A percentile compares a stretch with the other conserved stretches of the same genome.
phyloP scores from a whole-genome alignment of 2,797 vertebrate species.

The Caiman crocodilus region DNA sequence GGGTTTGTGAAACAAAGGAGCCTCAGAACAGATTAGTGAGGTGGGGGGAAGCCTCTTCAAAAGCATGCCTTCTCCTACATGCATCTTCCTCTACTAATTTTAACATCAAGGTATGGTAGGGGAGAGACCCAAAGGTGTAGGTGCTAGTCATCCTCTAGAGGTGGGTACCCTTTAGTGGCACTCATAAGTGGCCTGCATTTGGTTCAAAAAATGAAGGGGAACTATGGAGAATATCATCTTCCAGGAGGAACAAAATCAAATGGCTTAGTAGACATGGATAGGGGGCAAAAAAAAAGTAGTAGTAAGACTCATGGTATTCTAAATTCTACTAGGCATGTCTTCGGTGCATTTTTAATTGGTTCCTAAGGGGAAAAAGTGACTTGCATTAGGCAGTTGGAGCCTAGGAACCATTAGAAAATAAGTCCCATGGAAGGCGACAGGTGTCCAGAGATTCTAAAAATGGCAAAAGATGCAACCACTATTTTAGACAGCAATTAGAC shows the following conservation, averaged over 20 bases:
- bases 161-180: too few species aligned
- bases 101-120: too few species aligned
- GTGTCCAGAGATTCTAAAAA: neutral
- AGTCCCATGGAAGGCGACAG: neutral
- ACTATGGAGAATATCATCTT: neutral
- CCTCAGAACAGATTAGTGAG: too few species aligned
- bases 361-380: slow-evolving; percentile 10
- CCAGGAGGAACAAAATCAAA: neutral
- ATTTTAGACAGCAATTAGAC: neutral
- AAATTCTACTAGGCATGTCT: slow-evolving; percentile 3
- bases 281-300: neutral
- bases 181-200: neutral
- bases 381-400: neutral
- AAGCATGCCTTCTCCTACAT: too few species aligned
- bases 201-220: neutral
- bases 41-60: too few species aligned
- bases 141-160: too few species aligned
- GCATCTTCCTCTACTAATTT: too few species aligned
- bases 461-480: neutral
- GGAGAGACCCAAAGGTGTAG: too few species aligned
- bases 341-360: slow-evolving; percentile 14
- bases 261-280: slow-evolving; percentile 4
- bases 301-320: neutral
- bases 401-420: neutral
- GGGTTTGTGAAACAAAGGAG: too few species aligned